Evolutionary conservation across 1,140 invertebrate genomes (phyloP).

Genomic region (Leptinotarsa undecemlineata): DNA sequence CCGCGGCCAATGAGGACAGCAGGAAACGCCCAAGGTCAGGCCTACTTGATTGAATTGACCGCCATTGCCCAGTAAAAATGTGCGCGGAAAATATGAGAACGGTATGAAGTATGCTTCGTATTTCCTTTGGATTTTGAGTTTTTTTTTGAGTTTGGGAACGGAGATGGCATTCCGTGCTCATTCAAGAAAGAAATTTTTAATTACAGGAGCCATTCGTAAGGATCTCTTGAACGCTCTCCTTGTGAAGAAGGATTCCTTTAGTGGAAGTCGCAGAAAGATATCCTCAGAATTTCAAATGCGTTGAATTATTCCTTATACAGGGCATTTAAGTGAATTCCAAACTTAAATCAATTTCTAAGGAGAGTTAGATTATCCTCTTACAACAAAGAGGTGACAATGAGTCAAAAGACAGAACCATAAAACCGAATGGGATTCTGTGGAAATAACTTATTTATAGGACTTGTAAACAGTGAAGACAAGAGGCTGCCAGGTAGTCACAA

Average conservation of each 20-base stretch:
- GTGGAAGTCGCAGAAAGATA: neutral
- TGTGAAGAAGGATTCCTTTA: neutral
- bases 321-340: no score
- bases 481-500: no score
- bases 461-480: no score
- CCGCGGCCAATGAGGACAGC: constrained; percentile 33
- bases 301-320: no score
- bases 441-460: no score
- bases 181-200: constrained; percentile 9
- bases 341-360: no score
- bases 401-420: no score
- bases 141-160: constrained; percentile 12
- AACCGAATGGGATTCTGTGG: no score
- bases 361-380: no score
- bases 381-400: no score
- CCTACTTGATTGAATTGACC: constrained; percentile 32
- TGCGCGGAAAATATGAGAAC: constrained; percentile 11
- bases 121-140: constrained; percentile 19
- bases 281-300: no score
- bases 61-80: constrained; percentile 42
- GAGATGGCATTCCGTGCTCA: constrained; percentile 10
- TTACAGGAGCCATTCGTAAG: neutral
- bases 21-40: constrained; percentile 38
- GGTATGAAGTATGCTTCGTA: constrained; percentile 5
- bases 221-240: neutral